Evolutionary conservation across 2,888 invertebrate genomes (phyloP), one percentile per base, ranked within the genome.

Genomic region (Omphaloscelis lunosa): DNA sequence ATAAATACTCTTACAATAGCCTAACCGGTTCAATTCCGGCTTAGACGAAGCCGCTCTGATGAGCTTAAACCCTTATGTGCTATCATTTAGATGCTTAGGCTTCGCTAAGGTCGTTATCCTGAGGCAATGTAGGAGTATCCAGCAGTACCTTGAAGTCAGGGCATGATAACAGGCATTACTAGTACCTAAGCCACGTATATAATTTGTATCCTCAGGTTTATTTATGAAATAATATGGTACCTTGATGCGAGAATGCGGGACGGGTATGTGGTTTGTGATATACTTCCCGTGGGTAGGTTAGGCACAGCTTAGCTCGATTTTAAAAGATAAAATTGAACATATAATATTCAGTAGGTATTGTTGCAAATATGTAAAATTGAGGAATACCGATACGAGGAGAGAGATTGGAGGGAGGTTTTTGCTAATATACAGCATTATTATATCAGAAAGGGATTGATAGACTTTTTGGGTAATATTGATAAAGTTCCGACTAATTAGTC

Each of bases 11-110:
- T 45, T 27, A 65, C 48, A 48, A 17, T 48, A 48, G 17, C 48
- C 6, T 6, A 87, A 87, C 87, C 79, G 87, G 87, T 87, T 86
- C 61, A 63, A 79, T 83, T 72, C 82, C 72, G 53, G 79, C 82
- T 83, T 58, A 75, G 45, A 53, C 59, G 72, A 80, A 80, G 77
- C 75, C 58, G 59, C 69, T 53, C 17, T 74, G 82, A 85, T 84
- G 79, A 82, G 83, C 74, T 71, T 80, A 80, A 74, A 69, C 73
- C 56, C 69, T 78, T 77, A 75, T 80, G 72, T 73, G 73, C 81
- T 79, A 82, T 88, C 77, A 81, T 77, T 79, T 86, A 74, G 70
- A 70, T 53, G 65, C 72, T 76, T 41, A 66, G 77, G 66, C 48
- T 70, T 51, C 69, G 34, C 68, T 65, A 41, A 51, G 84, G 82